These are phyloP conservation scores for Entomyzon cyanotis DNA, from an alignment of 2,113 vertebrate species.

Conservation along the genomic window DNA sequence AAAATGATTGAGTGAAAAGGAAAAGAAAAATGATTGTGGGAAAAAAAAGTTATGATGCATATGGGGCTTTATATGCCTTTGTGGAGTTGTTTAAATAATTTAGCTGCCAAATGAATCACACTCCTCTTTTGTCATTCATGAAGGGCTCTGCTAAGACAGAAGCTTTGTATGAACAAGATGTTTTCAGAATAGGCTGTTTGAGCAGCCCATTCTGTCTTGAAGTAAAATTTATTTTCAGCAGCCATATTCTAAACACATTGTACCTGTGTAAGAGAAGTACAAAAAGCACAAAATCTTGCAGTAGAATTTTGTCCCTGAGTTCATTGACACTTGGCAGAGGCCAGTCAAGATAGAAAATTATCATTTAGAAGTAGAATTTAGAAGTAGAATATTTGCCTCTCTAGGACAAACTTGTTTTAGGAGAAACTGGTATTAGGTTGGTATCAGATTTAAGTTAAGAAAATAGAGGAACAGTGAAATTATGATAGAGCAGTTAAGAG, in stretches of 20 bases:
- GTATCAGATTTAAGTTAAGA: neutral
- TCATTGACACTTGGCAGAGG: neutral
- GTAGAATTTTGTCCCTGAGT: neutral
- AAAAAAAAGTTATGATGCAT: slow-evolving; percentile 47
- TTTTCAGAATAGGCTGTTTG: neutral
- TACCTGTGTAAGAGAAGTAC: neutral
- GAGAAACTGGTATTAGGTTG: neutral
- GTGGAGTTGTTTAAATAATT: slow-evolving; percentile 71
- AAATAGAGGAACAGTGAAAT: neutral
- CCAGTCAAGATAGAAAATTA: neutral
- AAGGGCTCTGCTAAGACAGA: neutral
- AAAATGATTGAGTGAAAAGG: slow-evolving; percentile 48
- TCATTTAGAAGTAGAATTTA: neutral
- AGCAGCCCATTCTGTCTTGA: slow-evolving; percentile 30
- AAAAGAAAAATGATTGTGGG: neutral
- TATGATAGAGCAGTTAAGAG: neutral
- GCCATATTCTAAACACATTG: neutral
- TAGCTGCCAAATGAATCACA: slow-evolving; percentile 68
- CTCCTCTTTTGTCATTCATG: slow-evolving; percentile 4
- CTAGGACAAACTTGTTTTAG: neutral
- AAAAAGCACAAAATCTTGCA: slow-evolving; percentile 8
- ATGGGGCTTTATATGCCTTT: slow-evolving; percentile 40
- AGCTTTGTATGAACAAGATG: neutral
- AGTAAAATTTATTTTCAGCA: slow-evolving; percentile 46
- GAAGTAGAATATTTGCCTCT: neutral